Evolutionary conservation across 2,888 invertebrate genomes (phyloP).

Genomic region (Lithophane ornitopus): DNA sequence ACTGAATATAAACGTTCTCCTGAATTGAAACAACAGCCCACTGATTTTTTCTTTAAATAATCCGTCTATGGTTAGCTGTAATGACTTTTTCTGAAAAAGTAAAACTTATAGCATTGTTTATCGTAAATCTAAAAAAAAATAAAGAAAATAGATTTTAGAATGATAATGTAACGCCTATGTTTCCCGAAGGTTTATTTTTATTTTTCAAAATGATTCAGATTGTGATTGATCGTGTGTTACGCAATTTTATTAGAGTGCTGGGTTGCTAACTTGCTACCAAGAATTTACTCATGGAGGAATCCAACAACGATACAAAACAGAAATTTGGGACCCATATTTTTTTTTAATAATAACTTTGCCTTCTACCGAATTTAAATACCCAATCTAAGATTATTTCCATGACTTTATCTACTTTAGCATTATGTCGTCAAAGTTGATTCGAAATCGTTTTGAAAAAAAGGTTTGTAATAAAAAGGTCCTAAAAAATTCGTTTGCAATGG

Average conservation of each 20-base stretch:
- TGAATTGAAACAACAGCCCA: slow-evolving; percentile 69
- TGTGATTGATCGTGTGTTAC: no score
- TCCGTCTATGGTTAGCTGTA: slow-evolving; percentile 80
- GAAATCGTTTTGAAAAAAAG: no score
- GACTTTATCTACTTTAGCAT: neutral
- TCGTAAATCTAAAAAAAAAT: no score
- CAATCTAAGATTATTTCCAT: neutral
- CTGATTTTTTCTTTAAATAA: slow-evolving; percentile 75
- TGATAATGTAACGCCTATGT: neutral
- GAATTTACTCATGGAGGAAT: no score
- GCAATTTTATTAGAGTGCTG: no score
- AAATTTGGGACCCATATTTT: no score
- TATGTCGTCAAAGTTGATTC: neutral
- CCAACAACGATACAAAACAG: no score
- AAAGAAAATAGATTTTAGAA: no score
- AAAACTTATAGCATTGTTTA: neutral
- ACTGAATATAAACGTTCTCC: slow-evolving; percentile 79
- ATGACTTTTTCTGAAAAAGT: slow-evolving; percentile 73
- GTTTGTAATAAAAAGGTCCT: neutral
- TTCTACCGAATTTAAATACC: no score
- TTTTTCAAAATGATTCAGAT: no score
- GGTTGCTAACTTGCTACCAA: no score
- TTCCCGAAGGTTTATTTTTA: neutral
- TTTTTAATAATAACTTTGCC: no score
- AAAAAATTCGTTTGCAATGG: neutral